Evolutionary conservation across 2,113 vertebrate species (phyloP), one percentile per base, ranked within the genome.

Genomic region (Vimba vimba): DNA sequence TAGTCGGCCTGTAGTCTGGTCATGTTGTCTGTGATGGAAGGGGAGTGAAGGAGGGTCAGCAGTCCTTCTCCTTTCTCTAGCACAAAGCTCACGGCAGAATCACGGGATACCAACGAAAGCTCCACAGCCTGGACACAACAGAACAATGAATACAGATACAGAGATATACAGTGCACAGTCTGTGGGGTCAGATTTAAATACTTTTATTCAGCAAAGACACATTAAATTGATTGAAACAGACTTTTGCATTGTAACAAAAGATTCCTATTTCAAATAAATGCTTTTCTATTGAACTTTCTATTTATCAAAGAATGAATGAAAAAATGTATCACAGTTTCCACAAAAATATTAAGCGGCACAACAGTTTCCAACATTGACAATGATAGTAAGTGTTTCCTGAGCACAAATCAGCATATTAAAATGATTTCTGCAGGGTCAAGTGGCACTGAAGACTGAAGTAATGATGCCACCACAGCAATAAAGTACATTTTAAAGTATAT

Each of bases 41-140:
- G 88, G 57, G 97, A 97, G 84, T 95, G 95, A 55, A 98, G 93
- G 23, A 96, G 91, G 27, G 95, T 94, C 91, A 96, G 91, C 83
- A 99, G 94, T 11, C 94, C 92, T 5, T 97, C 94, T 1, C 97
- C 97, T 86, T 97, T 99, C 94, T 99, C 98, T 82, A 91, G 88
- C 85, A 99, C 95, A 0, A 96, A 97, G 86, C 92, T 97, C 87
- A 99, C 86, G 2, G 96, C 95, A 3, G 96, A 95, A 33, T 98
- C 96, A 2, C 96, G 96, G 43, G 97, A 97, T 87, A 98, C 93
- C 88, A 99, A 91, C 39, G 91, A 96, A 93, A 98, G 97, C 33
- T 97, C 94, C 43, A 99, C 91, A 60, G 96, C 96, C 98, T 99
- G n/a, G 88, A 66, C 78, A 89, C 33, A 84, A 47, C 2, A 68